Evolutionary conservation across 2,113 vertebrate genomes (phyloP), one percentile per base, ranked within the genome.

Genomic region (Indicator indicator): DNA sequence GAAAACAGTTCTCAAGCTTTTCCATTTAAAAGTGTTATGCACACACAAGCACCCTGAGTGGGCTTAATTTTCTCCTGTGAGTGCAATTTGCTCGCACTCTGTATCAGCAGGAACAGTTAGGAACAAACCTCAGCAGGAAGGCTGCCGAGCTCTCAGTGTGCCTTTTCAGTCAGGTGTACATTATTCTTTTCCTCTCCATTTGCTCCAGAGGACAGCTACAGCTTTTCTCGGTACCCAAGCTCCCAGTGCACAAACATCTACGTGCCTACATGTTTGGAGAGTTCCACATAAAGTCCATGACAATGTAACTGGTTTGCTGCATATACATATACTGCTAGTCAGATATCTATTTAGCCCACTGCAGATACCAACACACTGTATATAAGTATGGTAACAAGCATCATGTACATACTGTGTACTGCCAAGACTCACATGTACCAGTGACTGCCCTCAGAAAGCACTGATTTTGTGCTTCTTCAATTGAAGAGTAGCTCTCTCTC

Each of bases 1-100:
- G 79, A 88, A 96, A 96, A 90, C 30, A 77, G 79, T 75, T 82
- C 85, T 76, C 88, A 83, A 63, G 73, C 85, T 94, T 75, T 90
- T 40, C n/a, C 46, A 26, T 82, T 89, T 60, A 48, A 11, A 64
- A 93, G 23, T 40, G 36, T 44, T 89, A 13, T 9, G 46, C 56
- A 21, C n/a, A 42, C 70, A 68, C 73, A 63, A 48, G 27, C 30
- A 20, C 36, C 17, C 16, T 1, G 38, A 96, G 54, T 12, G 17
- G 24, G 23, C 72, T 70, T 70, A 12, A 58, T 83, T 91, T 82
- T 75, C 46, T 71, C 69, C 73, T 68, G 38, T 2, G 8, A 80
- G 68, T 80, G 48, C 48, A 71, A 36, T 74, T 94, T 85, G 42
- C 62, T 77, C 42, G 12, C 55, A 14, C 21, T 73, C 21, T 24